Conservation (phyloP, 2,888 invertebrate genomes). For the Drosophila neonasuta region DNA sequence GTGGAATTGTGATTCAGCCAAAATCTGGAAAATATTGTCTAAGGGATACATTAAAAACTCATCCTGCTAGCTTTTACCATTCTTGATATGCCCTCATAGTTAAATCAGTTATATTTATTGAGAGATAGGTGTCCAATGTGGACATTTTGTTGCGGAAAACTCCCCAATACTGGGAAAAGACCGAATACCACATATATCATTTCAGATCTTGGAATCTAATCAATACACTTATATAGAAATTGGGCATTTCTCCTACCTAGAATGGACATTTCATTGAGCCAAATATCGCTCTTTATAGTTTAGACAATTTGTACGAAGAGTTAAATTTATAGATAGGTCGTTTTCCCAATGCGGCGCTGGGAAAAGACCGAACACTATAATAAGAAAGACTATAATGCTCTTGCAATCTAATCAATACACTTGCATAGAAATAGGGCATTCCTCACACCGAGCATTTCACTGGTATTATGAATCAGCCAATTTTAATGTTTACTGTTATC, state of each 20-base stretch:
- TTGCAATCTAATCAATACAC: conserved; percentile 11
- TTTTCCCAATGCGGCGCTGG: not conserved
- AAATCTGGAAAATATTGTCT: too few species aligned
- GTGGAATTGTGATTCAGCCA: too few species aligned
- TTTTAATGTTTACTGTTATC: not conserved
- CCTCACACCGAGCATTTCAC: not conserved
- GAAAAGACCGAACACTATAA: not conserved
- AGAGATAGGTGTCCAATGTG: not conserved
- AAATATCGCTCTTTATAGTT: too few species aligned
- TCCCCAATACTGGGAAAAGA: not conserved
- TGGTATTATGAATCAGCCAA: conserved; percentile 17
- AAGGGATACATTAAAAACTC: too few species aligned
- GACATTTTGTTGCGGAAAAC: not conserved
- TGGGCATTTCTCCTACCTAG: not conserved
- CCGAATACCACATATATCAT: not conserved
- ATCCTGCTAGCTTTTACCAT: too few species aligned
- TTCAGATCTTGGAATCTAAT: conserved; percentile 8
- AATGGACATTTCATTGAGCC: not conserved
- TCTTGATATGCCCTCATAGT: too few species aligned
- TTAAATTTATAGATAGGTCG: too few species aligned
- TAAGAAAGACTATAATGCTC: not conserved
- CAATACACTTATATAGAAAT: not conserved
- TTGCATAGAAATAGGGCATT: not conserved
- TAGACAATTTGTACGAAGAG: too few species aligned
- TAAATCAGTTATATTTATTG: too few species aligned